phyloP scores from a whole-genome alignment of 2,113 vertebrate genomes.

The Lagopus leucura region DNA sequence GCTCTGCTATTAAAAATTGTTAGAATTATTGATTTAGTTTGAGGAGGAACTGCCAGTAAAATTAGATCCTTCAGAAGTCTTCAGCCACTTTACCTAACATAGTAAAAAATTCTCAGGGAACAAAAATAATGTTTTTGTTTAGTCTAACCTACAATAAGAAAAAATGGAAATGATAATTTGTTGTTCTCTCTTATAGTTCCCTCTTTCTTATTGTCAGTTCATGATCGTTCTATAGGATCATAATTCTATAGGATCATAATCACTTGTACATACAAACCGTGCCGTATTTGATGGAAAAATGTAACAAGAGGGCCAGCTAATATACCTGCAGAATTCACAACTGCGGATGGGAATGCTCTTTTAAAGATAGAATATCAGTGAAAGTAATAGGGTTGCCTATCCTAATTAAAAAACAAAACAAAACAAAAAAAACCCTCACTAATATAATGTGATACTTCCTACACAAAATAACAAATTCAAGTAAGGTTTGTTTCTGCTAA shows the following conservation, averaged over 20 bases:
- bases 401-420: too few relatives aligned
- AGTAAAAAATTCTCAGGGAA: slow-evolving; percentile 14
- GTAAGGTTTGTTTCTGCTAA: not conserved
- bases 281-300: not conserved
- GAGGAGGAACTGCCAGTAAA: slow-evolving; percentile 3
- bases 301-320: not conserved
- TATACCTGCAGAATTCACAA: not conserved
- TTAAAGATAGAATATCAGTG: not conserved
- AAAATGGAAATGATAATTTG: not conserved
- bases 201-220: not conserved
- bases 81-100: not conserved
- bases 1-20: slow-evolving; percentile 13
- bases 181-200: not conserved
- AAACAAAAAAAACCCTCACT: not conserved
- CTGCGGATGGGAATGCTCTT: not conserved
- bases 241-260: not conserved
- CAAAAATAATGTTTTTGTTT: not conserved
- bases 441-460: not conserved
- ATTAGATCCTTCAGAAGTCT: not conserved
- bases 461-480: not conserved
- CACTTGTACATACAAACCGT: not conserved
- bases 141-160: not conserved
- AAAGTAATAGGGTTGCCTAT: not conserved
- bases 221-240: not conserved
- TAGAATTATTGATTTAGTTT: slow-evolving; percentile 26